Evolutionary conservation across 2,797 vertebrate species (phyloP).

Genomic region (Benthosema pterotum): DNA sequence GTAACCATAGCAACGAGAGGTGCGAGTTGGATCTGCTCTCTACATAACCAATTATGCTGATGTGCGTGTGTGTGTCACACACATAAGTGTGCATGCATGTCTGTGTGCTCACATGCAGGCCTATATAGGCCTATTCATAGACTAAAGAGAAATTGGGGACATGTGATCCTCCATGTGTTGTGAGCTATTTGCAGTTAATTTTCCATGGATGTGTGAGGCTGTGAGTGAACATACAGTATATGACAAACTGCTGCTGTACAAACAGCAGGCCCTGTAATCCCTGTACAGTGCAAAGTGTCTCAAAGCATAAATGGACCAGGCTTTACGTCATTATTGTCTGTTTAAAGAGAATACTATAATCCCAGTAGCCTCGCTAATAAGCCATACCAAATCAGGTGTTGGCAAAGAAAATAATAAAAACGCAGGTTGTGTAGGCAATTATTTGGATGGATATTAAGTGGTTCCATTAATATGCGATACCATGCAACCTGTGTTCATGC

Average conservation of each 20-base stretch:
- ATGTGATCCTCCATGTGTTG: slow-evolving; percentile 35
- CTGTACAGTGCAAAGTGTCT: background rate
- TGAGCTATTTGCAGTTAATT: slow-evolving; percentile 53
- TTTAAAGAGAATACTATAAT: slow-evolving; percentile 44
- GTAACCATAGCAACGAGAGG: slow-evolving; percentile 75
- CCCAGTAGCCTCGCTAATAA: no score
- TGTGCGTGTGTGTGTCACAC: slow-evolving; percentile 47
- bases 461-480: no score
- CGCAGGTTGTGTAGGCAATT: no score
- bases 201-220: slow-evolving; percentile 49
- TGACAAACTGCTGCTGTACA: background rate
- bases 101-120: slow-evolving; percentile 14
- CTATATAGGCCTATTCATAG: slow-evolving; percentile 63
- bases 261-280: background rate
- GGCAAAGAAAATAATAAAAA: no score
- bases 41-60: slow-evolving; percentile 71
- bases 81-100: slow-evolving; percentile 9
- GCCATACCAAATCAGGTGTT: no score
- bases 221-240: slow-evolving; percentile 35
- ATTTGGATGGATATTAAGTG: no score
- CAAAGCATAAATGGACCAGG: slow-evolving; percentile 11
- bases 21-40: slow-evolving; percentile 72
- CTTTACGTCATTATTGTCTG: slow-evolving; percentile 23
- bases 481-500: no score
- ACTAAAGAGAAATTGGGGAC: slow-evolving; percentile 58